A percentile compares a stretch with the other conserved stretches of the same genome.
Evolutionary conservation across 92 coral and sea anemone species (phyloP).

Genomic region (Porites lobata): DNA sequence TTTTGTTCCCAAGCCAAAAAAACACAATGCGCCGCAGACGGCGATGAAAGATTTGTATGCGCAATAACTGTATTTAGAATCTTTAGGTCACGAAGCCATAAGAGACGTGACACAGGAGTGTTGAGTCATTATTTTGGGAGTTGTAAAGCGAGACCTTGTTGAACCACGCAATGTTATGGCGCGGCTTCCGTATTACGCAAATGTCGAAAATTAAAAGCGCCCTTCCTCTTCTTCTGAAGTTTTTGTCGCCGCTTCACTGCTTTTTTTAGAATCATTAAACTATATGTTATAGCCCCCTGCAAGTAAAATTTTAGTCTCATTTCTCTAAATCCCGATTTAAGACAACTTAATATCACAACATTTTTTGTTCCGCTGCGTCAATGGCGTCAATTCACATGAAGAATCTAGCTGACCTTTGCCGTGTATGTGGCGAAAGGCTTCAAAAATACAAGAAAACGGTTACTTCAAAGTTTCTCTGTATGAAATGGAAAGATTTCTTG

Average conservation of each 20-base stretch:
- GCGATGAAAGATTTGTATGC: slow-evolving; percentile 29
- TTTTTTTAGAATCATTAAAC: too few species aligned
- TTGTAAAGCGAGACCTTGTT: not conserved
- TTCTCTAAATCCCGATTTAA: too few species aligned
- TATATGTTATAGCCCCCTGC: too few species aligned
- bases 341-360: too few species aligned
- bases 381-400: too few species aligned
- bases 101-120: slow-evolving; percentile 25
- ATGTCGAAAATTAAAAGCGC: too few species aligned
- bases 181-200: too few species aligned
- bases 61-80: slow-evolving; percentile 30
- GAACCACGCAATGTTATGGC: not conserved
- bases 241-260: not conserved
- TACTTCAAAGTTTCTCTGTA: not conserved
- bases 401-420: not conserved
- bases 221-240: not conserved
- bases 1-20: not conserved
- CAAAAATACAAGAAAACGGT: slow-evolving; percentile 1
- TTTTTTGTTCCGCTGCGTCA: too few species aligned
- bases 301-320: too few species aligned
- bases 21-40: slow-evolving; percentile 11
- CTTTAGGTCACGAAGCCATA: slow-evolving; percentile 5
- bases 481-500: not conserved
- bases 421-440: slow-evolving; percentile 12
- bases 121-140: not conserved